Percentiles rank a stretch among this genome's conserved stretches.
Evolutionary conservation across 2,888 invertebrate genomes (phyloP).

Genomic region (Cantharis rustica): DNA sequence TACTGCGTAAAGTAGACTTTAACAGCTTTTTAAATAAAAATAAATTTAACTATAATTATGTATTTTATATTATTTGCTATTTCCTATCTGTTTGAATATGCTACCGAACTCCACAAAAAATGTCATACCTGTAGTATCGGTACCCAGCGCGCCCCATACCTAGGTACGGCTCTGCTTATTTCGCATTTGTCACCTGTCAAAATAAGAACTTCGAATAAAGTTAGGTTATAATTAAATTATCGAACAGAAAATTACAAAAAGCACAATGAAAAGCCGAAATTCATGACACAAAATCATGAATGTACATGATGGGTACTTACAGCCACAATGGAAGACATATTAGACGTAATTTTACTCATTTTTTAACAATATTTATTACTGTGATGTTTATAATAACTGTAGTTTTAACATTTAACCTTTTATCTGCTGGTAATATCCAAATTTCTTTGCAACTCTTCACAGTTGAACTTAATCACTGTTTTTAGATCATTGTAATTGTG

Average conservation of each 20-base stretch:
- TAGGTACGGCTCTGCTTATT: too few species aligned
- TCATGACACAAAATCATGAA: slow-evolving; percentile 15
- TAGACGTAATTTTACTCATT: slow-evolving; percentile 30
- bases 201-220: background rate
- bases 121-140: too few species aligned
- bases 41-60: too few species aligned
- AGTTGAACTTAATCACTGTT: slow-evolving; percentile 14
- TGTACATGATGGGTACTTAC: slow-evolving; percentile 27
- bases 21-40: too few species aligned
- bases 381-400: slow-evolving; percentile 40
- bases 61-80: too few species aligned
- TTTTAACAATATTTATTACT: slow-evolving; percentile 36
- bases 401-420: slow-evolving; percentile 47
- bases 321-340: slow-evolving; percentile 26
- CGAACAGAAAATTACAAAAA: background rate
- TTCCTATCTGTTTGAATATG: too few species aligned
- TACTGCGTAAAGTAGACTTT: too few species aligned
- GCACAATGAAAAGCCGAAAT: slow-evolving; percentile 6
- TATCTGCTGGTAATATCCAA: slow-evolving; percentile 44
- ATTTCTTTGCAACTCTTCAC: background rate
- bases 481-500: slow-evolving; percentile 48
- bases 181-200: background rate
- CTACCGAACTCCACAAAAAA: too few species aligned
- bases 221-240: background rate
- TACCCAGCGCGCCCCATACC: too few species aligned